Conservation (phyloP, 2,113 vertebrate species). For the Podilymbus podiceps region DNA sequence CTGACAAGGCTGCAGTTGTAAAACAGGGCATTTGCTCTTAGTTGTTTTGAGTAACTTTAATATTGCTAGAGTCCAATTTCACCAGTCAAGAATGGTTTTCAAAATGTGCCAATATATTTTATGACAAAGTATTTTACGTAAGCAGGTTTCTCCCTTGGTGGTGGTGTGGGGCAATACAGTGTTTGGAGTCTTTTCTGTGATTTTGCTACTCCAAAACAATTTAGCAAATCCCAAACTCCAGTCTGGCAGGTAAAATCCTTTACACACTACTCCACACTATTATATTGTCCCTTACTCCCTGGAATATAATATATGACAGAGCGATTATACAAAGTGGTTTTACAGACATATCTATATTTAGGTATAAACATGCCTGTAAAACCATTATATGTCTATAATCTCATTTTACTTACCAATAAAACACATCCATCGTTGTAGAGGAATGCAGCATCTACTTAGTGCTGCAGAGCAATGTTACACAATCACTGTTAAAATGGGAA, state of each 20-base stretch:
- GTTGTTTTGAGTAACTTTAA: not conserved
- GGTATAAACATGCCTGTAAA: slow-evolving; percentile 43
- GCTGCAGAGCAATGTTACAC: slow-evolving; percentile 40
- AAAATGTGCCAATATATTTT: not conserved
- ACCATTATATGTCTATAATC: slow-evolving; percentile 5
- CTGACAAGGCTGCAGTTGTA: not conserved
- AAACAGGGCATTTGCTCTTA: not conserved
- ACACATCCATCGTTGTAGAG: not conserved
- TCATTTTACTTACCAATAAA: slow-evolving; percentile 26
- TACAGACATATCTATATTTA: slow-evolving; percentile 33
- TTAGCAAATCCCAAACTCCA: not conserved
- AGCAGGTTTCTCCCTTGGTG: not conserved
- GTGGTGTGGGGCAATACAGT: not conserved
- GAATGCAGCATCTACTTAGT: not conserved
- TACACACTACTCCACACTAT: not conserved
- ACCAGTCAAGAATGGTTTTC: not conserved
- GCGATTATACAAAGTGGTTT: slow-evolving; percentile 8
- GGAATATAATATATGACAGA: not conserved
- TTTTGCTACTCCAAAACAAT: not conserved
- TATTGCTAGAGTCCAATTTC: not conserved
- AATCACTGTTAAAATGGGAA: slow-evolving; percentile 28
- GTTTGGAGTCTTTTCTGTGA: not conserved
- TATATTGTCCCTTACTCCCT: not conserved
- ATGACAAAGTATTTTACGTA: not conserved
- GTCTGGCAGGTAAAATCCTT: not conserved